These are phyloP conservation scores for Falco cherrug DNA, from an alignment of 2,797 vertebrate species.

Conservation along the genomic window DNA sequence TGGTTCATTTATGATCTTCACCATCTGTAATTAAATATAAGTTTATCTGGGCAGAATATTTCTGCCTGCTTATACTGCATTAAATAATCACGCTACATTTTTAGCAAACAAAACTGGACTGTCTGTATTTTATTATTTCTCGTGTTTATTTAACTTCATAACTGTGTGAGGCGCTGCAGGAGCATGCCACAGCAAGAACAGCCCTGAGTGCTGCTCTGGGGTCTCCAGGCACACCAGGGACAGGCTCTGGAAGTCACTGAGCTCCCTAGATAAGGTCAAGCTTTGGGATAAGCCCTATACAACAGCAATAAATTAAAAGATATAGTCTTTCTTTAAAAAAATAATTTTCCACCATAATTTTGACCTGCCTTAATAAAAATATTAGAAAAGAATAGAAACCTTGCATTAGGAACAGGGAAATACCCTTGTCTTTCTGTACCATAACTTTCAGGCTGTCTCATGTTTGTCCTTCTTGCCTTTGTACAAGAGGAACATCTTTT, in stretches of 20 bases:
- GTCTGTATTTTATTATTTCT: background rate
- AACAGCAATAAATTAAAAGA: background rate
- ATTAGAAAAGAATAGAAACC: background rate
- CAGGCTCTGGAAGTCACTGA: background rate
- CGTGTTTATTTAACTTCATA: fast-evolving
- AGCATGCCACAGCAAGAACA: fast-evolving
- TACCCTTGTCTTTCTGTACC: background rate
- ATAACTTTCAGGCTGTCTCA: background rate
- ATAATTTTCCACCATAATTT: background rate
- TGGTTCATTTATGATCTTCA: background rate
- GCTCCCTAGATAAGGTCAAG: background rate
- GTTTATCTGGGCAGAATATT: background rate
- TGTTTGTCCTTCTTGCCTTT: background rate
- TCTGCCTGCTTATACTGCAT: background rate
- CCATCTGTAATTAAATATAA: background rate
- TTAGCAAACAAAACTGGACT: background rate
- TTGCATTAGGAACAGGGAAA: background rate
- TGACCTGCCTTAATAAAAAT: background rate
- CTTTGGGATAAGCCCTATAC: background rate
- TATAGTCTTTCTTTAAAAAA: background rate
- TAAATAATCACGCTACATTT: fast-evolving
- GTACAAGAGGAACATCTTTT: background rate
- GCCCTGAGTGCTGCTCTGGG: background rate
- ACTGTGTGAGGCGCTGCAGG: fast-evolving
- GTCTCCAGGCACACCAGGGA: fast-evolving